Evolutionary conservation across 2,888 invertebrate species (phyloP), one percentile per base, ranked within the genome.

Genomic region (Rhynchonema sp.): DNA sequence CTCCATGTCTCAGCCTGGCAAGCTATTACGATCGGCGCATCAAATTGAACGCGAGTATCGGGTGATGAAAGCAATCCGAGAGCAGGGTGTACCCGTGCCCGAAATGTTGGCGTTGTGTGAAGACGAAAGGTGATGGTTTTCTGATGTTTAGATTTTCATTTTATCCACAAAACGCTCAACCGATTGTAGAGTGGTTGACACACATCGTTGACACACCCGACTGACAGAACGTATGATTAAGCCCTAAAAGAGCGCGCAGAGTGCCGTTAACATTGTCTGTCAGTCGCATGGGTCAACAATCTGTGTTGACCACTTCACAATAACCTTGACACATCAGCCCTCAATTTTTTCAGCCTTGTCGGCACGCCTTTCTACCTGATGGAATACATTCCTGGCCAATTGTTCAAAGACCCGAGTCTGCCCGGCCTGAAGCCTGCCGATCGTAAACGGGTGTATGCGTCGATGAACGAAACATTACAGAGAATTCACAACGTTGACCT

Each of bases 361-460:
- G 76, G 76, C 38, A 76, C 76, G 13, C 73, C 74, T 3, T 77
- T 77, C 65, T 77, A 76, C 63, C 38, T 77, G 52, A 77, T 77
- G 77, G 74, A 75, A 59, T 73, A 76, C 63, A 65, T 73, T 22
- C 63, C 67, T 26, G 77, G 77, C 0, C 64, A 71, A 3, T 64
- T 77, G 2, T 75, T 74, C 63, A 66, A 69, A 54, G 72, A 75
- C 58, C 70, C 71, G 1, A 54, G 65, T 0, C 65, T 77, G 53
- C 66, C 69, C 1, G 72, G 66, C 6, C 57, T 72, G 60, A 62
- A 62, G 0, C 67, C 68, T 1, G 65, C 65, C n/a, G 68, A 74
- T 61, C 63, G 75, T n/a, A n/a, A 56, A 0, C 55, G 54, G 25
- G 66, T 75, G 23, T 74, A 74, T 63, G 59, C 63, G 6, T 65